Percentiles rank a stretch among this genome's conserved stretches.
Evolutionary conservation across 1,140 invertebrate species (phyloP).

Genomic region (Antheraea pernyi): DNA sequence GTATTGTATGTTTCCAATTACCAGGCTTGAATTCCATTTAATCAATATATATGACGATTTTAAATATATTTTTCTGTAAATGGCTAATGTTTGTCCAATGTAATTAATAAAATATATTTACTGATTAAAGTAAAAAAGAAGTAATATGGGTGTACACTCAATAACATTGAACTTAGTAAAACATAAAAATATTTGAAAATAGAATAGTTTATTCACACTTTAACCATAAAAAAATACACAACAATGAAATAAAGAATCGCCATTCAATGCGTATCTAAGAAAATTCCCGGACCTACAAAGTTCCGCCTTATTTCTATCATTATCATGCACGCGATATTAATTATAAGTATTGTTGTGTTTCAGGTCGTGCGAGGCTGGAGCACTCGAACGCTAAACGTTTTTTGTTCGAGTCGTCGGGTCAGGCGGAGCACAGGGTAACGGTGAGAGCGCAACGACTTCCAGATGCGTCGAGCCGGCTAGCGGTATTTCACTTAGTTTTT

Average conservation of each 20-base stretch:
- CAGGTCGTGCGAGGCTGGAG: constrained; percentile 40
- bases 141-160: too few relatives aligned
- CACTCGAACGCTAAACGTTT: constrained; percentile 51
- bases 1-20: too few relatives aligned
- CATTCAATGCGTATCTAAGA: background rate
- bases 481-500: constrained; percentile 60
- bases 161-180: too few relatives aligned
- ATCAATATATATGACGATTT: too few relatives aligned
- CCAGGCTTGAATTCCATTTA: too few relatives aligned
- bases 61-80: too few relatives aligned
- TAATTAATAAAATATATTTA: too few relatives aligned
- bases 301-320: background rate
- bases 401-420: constrained; percentile 48
- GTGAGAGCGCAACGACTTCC: constrained; percentile 64
- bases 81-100: too few relatives aligned
- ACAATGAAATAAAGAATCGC: background rate
- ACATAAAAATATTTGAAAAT: too few relatives aligned
- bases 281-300: background rate
- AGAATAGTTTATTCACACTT: too few relatives aligned
- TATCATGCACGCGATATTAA: constrained; percentile 2
- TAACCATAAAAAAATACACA: background rate
- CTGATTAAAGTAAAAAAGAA: too few relatives aligned
- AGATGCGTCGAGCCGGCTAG: constrained; percentile 64
- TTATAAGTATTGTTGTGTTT: constrained; percentile 26
- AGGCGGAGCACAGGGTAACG: constrained; percentile 44